Evolutionary conservation across 2,797 vertebrate genomes (phyloP), one percentile per base, ranked within the genome.

Genomic region (Leptodactylus fallax): DNA sequence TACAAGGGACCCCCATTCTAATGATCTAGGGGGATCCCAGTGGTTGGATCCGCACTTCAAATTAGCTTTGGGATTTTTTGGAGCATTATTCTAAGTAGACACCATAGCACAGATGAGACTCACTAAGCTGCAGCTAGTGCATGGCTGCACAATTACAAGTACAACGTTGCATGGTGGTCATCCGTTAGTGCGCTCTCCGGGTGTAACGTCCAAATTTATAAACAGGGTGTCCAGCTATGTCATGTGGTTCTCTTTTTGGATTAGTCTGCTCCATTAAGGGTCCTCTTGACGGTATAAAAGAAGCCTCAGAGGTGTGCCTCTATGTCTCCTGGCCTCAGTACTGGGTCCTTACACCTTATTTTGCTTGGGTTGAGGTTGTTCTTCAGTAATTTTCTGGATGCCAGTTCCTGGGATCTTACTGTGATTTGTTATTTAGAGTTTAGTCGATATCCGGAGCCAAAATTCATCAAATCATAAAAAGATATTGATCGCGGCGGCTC

Each of bases 401-500:
- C 36, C 7, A 71, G 67, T 6, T 72, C 47, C 16, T 36, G 3
- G 45, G 71, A 72, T 72, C 71, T 72, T 2, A 8, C 36, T 11
- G 17, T 47, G 36, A 72, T 72, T 72, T 72, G 36, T 72, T 72
- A 47, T 47, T 72, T 72, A 72, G 71, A 8, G 45, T 49, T 72
- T 72, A 47, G 71, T 49, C 71, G 8, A 72, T 72, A 72, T 19
- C 71, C 47, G 71, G 36, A 72, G 45, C 71, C 71, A 72, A 72
- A 72, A 72, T 72, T 47, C 19, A 72, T 36, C 71, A 72, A 72
- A 72, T 72, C 36, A 72, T 72, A 72, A 72, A 72, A 47, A 47
- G 7, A 47, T 72, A 72, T 72, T 21, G 71, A 72, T 72, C 7
- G 17, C 16, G 36, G 17, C 71, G 36, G 36, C 71, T 71, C 67